Base-by-base conservation (phyloP, 2,797 vertebrate genomes). In the Sebastes minor region DNA sequence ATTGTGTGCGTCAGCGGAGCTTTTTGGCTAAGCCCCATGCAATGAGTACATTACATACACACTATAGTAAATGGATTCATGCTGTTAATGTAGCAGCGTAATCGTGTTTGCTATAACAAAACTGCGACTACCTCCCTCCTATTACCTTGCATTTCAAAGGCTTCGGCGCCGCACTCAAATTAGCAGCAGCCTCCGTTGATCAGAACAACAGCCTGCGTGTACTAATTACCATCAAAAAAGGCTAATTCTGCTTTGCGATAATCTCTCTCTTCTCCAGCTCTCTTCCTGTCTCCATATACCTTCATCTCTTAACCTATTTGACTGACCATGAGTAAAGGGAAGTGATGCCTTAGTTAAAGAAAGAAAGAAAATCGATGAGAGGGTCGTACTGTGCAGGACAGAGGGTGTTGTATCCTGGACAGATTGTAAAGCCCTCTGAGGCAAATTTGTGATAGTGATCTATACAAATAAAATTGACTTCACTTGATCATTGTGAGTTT, bases 51-150 rank as follows among this genome's bases (percentile, higher is more conserved):
- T 53, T 12, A n/a, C 52, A 33, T 10, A 60, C 6, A 52, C 9
- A 52, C n/a, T 74, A 66, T 56, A 68, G 76, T 69, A 57, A 83
- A 82, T 73, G 10, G n/a, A 81, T 79, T 81, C 10, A 30, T 68
- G 53, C 77, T 46, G 69, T 64, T 82, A 35, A 82, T 86, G 59
- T 53, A 81, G 74, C 74, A 18, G n/a, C n/a, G 5, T 81, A 78
- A 81, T 80, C 32, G 1, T 78, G 80, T 89, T 90, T 90, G 70
- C 83, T 33, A 61, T n/a, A 77, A 86, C 84, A 86, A 90, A 87
- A 68, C 65, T 53, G 65, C 8, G 4, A 20, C 85, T 75, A 68
- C 74, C 82, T 80, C 68, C 81, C 74, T 89, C 72, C 73, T 73
- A 28, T 81, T 87, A 81, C 49, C 69, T 72, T 72, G 46, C 73